Conservation (phyloP, 2,888 invertebrate genomes). For the Drepana falcataria region DNA sequence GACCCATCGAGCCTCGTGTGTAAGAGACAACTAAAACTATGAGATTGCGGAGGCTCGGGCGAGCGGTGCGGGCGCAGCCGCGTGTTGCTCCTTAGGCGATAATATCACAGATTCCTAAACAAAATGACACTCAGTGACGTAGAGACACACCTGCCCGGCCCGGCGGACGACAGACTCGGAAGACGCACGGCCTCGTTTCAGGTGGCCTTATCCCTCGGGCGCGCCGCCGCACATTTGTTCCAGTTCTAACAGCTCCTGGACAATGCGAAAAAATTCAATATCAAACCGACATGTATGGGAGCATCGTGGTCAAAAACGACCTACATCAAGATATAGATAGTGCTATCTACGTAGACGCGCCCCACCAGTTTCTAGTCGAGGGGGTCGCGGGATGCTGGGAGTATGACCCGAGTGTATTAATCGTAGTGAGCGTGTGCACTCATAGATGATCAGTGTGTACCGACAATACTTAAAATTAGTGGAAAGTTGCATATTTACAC, state of each 20-base stretch:
- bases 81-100: slow-evolving; percentile 63
- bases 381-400: no score
- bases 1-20: slow-evolving; percentile 4
- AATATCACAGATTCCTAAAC: slow-evolving; percentile 74
- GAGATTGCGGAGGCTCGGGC: slow-evolving; percentile 41
- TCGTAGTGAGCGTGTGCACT: no score
- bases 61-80: slow-evolving; percentile 22
- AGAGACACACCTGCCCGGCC: slow-evolving; percentile 17
- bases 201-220: slow-evolving; percentile 45
- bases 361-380: no score
- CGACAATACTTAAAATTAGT: no score
- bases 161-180: slow-evolving; percentile 10
- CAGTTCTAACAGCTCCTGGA: slow-evolving; percentile 59
- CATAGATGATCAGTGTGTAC: no score
- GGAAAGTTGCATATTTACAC: no score
- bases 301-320: no score
- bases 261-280: not conserved
- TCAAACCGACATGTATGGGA: no score
- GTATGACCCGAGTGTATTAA: no score
- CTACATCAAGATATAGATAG: no score
- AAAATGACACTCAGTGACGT: slow-evolving; percentile 35
- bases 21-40: slow-evolving; percentile 33
- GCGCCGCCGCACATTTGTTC: slow-evolving; percentile 61
- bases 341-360: no score
- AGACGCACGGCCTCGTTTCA: slow-evolving; percentile 2